A percentile compares a stretch with the other conserved stretches of the same genome.
Evolutionary conservation across 2,888 invertebrate species (phyloP).

Genomic region (Epinotia ramella): DNA sequence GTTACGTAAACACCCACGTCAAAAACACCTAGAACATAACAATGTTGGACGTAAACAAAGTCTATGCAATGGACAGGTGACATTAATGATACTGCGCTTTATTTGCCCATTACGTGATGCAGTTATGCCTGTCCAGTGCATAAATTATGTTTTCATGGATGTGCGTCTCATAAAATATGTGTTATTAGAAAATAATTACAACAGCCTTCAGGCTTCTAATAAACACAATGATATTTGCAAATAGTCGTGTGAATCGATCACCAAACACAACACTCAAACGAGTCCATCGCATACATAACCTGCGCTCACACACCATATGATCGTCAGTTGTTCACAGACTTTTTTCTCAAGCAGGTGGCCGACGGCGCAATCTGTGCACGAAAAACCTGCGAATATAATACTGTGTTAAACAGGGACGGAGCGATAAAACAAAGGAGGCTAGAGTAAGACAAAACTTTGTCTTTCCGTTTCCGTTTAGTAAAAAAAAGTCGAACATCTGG

Average conservation of each 20-base stretch:
- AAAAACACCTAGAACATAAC: constrained; percentile 1
- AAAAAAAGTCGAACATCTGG: constrained; percentile 79
- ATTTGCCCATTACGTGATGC: constrained; percentile 1
- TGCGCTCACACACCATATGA: constrained; percentile 67
- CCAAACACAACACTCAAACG: constrained; percentile 22
- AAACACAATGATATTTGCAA: not conserved
- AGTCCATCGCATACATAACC: constrained; percentile 42
- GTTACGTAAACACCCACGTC: constrained; percentile 17
- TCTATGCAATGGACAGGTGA: constrained; percentile 17
- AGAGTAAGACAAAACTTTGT: constrained; percentile 58
- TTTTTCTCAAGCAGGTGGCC: constrained; percentile 74
- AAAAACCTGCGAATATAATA: constrained; percentile 72
- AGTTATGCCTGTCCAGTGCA: not conserved
- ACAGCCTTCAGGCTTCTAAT: not conserved
- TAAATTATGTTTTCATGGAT: not conserved
- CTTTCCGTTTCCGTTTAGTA: constrained; percentile 83
- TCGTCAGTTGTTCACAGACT: constrained; percentile 70
- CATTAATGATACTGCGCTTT: constrained; percentile 22
- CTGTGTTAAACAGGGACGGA: constrained; percentile 52
- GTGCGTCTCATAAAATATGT: not conserved
- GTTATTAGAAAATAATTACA: not conserved
- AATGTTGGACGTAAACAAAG: constrained; percentile 27
- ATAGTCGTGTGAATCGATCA: constrained; percentile 1
- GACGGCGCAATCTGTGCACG: constrained; percentile 75
- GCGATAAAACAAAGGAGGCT: constrained; percentile 34